Percentiles rank a stretch among this genome's conserved stretches.
Evolutionary conservation across 2,888 invertebrate genomes (phyloP).

Genomic region (Steromphala cineraria): DNA sequence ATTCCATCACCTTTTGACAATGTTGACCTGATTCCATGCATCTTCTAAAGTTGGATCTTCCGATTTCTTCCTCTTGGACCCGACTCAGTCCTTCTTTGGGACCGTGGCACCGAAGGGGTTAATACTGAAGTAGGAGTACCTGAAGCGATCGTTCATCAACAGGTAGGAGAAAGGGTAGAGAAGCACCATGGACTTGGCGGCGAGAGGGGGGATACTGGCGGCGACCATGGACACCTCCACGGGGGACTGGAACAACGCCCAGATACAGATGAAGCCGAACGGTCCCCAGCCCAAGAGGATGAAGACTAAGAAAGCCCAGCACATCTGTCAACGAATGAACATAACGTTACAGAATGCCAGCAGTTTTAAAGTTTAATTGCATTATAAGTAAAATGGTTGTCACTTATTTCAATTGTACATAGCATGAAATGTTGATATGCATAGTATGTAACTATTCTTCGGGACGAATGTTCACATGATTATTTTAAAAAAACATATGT

Average conservation of each 20-base stretch:
- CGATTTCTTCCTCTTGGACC: too few species aligned
- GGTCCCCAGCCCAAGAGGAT: conserved; percentile 56
- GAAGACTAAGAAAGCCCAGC: conserved; percentile 42
- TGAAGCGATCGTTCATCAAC: conserved; percentile 32
- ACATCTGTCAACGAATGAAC: conserved; percentile 42
- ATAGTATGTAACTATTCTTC: too few species aligned
- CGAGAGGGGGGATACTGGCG: conserved; percentile 36
- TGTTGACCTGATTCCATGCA: too few species aligned
- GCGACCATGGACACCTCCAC: conserved; percentile 37
- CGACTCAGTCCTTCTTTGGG: not conserved
- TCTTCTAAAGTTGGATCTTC: too few species aligned
- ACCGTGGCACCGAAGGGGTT: not conserved
- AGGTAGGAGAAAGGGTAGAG: conserved; percentile 38
- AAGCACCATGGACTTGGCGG: conserved; percentile 37
- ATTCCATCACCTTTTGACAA: too few species aligned
- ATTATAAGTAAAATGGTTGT: too few species aligned
- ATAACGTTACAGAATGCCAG: too few species aligned
- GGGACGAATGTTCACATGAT: too few species aligned
- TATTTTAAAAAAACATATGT: too few species aligned
- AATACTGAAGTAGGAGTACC: conserved; percentile 25
- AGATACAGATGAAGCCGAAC: conserved; percentile 48
- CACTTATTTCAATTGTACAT: too few species aligned
- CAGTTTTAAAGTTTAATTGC: too few species aligned
- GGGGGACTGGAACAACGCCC: conserved; percentile 42
- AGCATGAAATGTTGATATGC: too few species aligned